Base-by-base conservation (phyloP, 2,797 vertebrate genomes). In the Acrossocheilus fasciatus region DNA sequence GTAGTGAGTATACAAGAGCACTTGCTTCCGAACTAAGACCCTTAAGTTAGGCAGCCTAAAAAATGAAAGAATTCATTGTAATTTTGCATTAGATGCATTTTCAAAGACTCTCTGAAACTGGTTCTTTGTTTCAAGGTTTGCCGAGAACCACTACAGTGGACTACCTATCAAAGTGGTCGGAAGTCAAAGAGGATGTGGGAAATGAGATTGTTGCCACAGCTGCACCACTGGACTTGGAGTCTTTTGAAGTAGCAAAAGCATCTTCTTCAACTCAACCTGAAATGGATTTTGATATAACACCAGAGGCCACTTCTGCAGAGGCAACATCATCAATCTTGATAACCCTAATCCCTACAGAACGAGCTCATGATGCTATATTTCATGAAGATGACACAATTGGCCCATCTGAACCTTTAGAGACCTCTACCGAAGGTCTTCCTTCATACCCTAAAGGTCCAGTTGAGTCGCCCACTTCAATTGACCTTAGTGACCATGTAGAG, bases 111-210 rank as follows among this genome's bases (percentile, higher is more conserved):
- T 79, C 36, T 90, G 14, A 77, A 86, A 45, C 81, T 18, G 11
- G 39, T 72, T n/a, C 86, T 90, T 88, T 90, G n/a, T 85, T 89
- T 68, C 20, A 90, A 94, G 92, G 90, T 89, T 72, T 69, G 45
- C 66, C 64, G 36, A 88, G 36, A 62, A 81, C 85, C 87, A 54
- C 76, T 82, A 86, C 81, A 54, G 76, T 80, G 68, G 50, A 84
- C 43, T 84, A 82, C 50, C 41, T 66, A 78, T 89, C 62, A 88
- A 90, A 93, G 4, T 41, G 69, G 59, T 57, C 87, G 59, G 86
- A 88, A 81, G 82, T 72, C 50, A 79, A 64, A 54, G 84, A 81
- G 50, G 76, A 89, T n/a, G 87, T 90, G 20, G 86, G 92, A 83
- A 87, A 86, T 81, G 72, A 88, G 81, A 87, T 84, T 81, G 57